These are phyloP conservation scores for Nemotelus nigrinus DNA, from an alignment of 2,888 invertebrate species.

Conservation along the genomic window DNA sequence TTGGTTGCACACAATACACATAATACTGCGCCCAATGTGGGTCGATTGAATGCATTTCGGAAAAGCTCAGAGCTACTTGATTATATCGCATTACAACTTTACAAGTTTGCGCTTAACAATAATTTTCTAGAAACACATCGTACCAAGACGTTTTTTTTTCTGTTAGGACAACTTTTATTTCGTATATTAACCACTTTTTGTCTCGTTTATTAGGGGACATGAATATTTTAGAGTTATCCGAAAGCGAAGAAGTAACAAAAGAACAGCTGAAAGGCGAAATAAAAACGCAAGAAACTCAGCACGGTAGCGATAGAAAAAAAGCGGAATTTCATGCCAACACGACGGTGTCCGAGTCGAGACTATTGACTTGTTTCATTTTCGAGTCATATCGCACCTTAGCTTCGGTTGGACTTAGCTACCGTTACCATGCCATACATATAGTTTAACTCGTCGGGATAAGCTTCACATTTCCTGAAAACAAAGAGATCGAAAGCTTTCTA, in stretches of 20 bases:
- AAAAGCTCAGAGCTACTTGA: too few species aligned
- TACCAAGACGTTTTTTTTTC: too few species aligned
- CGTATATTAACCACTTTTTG: too few species aligned
- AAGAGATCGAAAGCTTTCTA: constrained; percentile 39
- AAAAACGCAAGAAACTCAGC: constrained; percentile 45
- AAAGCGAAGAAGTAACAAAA: constrained; percentile 39
- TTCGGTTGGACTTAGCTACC: constrained; percentile 10
- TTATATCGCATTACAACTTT: too few species aligned
- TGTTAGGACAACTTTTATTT: too few species aligned
- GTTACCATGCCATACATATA: not conserved
- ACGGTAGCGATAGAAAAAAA: constrained; percentile 47
- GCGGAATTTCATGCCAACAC: constrained; percentile 48
- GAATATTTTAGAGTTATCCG: constrained; percentile 4
- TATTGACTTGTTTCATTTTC: constrained; percentile 23
- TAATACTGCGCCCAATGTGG: constrained; percentile 3
- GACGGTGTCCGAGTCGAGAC: constrained; percentile 45
- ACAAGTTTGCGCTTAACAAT: too few species aligned
- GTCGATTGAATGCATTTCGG: not conserved
- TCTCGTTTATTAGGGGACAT: too few species aligned
- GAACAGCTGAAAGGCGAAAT: constrained; percentile 45
- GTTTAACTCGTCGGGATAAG: constrained; percentile 29
- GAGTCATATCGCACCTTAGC: constrained; percentile 8
- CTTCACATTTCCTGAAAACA: constrained; percentile 21
- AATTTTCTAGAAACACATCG: too few species aligned
- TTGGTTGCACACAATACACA: not conserved